Base-by-base conservation (phyloP, 2,888 invertebrate genomes). In the Tetranychus truncatus region DNA sequence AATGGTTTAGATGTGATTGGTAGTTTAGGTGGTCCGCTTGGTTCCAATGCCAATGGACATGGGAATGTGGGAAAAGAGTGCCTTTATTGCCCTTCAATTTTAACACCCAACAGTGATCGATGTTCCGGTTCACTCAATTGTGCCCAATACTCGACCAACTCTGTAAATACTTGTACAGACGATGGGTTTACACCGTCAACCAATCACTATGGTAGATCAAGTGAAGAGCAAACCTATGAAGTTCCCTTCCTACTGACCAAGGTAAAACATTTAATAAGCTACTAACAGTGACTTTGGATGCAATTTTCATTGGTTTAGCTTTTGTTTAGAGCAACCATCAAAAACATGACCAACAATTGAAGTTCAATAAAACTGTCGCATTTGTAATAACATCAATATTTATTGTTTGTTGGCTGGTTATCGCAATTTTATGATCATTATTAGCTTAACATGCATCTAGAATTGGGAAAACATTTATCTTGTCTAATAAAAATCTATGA, bases 71-170 rank as follows among this genome's bases (percentile, higher is more conserved):
- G 9, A 15, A 72, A 72, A 45, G 72, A 72, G 45, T 72, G 72
- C 45, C 72, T 72, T 72, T 72, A 72, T n/a, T 72, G 6, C 45
- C 34, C 72, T 11, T 72, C 72, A n/a, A 72, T 34, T 9, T 44
- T 72, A 20, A 34, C 20, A 18, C 20, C 34, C 1, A 69, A 69
- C 11, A 18, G 9, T 69, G 21, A 69, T 18, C 9, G 55, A 55
- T 55, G 55, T 15, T 55, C 55, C 9, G 55, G 9, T 55, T 15
- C 55, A 55, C 9, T 55, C 15, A 55, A 55, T 6, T 55, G 55
- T 55, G 1, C 55, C 1, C 55, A 55, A 7, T 55, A 55, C 15
- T 55, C 55, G 15, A 69, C 69, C 69, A 69, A 24, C n/a, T 69
- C 69, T 18, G 34, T 20, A 9, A 20, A 69, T n/a, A 69, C 20